These are phyloP conservation scores for Holothuria scabra DNA, from an alignment of 53 echinoderm and acorn worm species.

Conservation along the genomic window DNA sequence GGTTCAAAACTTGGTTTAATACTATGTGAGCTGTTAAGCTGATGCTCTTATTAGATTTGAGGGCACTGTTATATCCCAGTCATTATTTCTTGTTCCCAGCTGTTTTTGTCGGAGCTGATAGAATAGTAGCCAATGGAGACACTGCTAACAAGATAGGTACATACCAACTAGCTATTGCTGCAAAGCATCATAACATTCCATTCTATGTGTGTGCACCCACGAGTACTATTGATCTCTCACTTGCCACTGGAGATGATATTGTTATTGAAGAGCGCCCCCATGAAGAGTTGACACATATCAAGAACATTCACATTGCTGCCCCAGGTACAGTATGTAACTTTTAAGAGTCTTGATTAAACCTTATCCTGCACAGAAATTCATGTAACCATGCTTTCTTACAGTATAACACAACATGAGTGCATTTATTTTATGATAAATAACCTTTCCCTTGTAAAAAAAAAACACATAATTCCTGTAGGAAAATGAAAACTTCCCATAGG, in stretches of 20 bases:
- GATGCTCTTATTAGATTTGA: background rate
- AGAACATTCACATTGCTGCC: constrained; percentile 79
- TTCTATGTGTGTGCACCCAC: constrained; percentile 90
- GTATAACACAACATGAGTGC: too few relatives aligned
- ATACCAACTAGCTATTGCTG: constrained; percentile 88
- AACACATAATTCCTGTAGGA: too few relatives aligned
- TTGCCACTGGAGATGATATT: constrained; percentile 75
- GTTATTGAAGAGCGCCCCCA: constrained; percentile 88
- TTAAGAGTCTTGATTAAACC: too few relatives aligned
- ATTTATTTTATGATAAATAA: too few relatives aligned
- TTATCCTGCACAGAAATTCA: too few relatives aligned
- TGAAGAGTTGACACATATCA: constrained; percentile 69
- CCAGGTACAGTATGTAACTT: constrained; percentile 64
- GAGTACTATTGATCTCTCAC: constrained; percentile 60
- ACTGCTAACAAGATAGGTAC: constrained; percentile 98
- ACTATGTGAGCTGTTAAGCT: too few relatives aligned
- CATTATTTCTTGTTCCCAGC: constrained; percentile 50
- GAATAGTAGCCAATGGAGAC: constrained; percentile 96
- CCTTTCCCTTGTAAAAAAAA: too few relatives aligned
- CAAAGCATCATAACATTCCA: constrained; percentile 88
- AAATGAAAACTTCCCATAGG: too few relatives aligned
- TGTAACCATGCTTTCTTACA: too few relatives aligned
- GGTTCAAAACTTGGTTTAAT: too few relatives aligned
- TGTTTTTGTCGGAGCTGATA: constrained; percentile 94
- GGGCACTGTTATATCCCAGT: background rate